phyloP scores from a whole-genome alignment of 2,113 vertebrate species.

The Triplophysa tibetana region DNA sequence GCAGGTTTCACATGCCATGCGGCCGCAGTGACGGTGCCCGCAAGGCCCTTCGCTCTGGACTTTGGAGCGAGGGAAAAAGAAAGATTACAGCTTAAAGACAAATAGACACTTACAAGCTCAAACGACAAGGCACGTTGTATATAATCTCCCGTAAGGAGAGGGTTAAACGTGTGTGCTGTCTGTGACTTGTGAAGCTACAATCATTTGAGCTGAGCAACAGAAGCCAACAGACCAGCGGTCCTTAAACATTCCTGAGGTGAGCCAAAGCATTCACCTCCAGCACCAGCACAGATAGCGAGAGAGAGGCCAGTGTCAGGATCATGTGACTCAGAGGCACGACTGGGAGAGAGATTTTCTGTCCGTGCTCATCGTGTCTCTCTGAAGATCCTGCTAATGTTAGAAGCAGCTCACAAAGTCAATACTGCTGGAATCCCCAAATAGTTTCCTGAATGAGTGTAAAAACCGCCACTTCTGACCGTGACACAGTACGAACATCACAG shows the following conservation, averaged over 20 bases:
- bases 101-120: neutral
- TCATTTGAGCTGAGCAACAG: conserved; percentile 41
- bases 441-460: conserved; percentile 33
- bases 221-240: conserved; percentile 59
- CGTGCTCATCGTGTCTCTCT: neutral
- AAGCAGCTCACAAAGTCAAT: conserved; percentile 27
- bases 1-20: conserved; percentile 12
- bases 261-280: conserved; percentile 71
- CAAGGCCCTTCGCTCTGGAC: conserved; percentile 20
- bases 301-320: neutral
- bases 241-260: conserved; percentile 63
- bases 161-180: conserved; percentile 56
- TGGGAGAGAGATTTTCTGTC: neutral
- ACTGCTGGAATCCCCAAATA: conserved; percentile 35
- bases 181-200: conserved; percentile 40
- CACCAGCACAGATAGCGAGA: neutral
- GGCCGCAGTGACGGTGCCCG: neutral
- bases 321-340: neutral
- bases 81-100: neutral
- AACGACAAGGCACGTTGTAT: neutral
- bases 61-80: conserved; percentile 17
- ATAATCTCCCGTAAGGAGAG: conserved; percentile 28
- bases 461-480: neutral
- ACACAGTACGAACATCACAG: neutral
- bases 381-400: neutral